phyloP scores from a whole-genome alignment of 2,113 vertebrate species.

The Carlito syrichta region DNA sequence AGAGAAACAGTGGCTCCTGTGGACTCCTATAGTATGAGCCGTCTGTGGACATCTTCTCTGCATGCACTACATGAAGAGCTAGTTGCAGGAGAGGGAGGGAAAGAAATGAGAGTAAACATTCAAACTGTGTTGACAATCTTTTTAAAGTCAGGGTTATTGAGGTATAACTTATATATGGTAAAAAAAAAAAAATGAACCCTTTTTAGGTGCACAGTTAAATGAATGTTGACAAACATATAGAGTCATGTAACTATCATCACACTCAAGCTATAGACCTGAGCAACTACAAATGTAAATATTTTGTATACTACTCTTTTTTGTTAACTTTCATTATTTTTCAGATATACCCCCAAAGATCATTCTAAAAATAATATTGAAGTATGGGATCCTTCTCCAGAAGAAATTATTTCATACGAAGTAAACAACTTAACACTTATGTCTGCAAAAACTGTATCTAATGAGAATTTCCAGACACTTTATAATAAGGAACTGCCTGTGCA shows the following conservation, averaged over 20 bases:
- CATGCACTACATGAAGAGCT: neutral
- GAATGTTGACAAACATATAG: neutral
- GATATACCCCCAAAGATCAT: slow-evolving; percentile 62
- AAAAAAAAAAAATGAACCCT: neutral
- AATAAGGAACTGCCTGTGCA: slow-evolving; percentile 81
- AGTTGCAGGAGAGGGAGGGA: neutral
- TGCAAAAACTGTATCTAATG: slow-evolving; percentile 30
- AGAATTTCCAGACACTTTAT: slow-evolving; percentile 67
- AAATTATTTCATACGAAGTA: slow-evolving; percentile 68
- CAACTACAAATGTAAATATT: slow-evolving; percentile 5
- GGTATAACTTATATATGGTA: neutral
- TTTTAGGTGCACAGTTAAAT: neutral
- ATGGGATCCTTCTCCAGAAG: slow-evolving; percentile 81
- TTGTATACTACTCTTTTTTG: slow-evolving; percentile 7
- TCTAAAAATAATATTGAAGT: slow-evolving; percentile 71
- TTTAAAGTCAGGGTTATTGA: neutral
- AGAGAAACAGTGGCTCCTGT: neutral
- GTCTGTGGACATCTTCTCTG: neutral
- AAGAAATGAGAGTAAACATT: neutral
- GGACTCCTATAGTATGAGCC: neutral
- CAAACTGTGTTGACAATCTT: neutral
- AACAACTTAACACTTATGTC: slow-evolving; percentile 37
- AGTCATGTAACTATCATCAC: neutral
- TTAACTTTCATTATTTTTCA: slow-evolving; percentile 62
- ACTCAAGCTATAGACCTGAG: neutral